Conservation (phyloP, 2,797 vertebrate genomes). For the Halcyon smyrnensis region DNA sequence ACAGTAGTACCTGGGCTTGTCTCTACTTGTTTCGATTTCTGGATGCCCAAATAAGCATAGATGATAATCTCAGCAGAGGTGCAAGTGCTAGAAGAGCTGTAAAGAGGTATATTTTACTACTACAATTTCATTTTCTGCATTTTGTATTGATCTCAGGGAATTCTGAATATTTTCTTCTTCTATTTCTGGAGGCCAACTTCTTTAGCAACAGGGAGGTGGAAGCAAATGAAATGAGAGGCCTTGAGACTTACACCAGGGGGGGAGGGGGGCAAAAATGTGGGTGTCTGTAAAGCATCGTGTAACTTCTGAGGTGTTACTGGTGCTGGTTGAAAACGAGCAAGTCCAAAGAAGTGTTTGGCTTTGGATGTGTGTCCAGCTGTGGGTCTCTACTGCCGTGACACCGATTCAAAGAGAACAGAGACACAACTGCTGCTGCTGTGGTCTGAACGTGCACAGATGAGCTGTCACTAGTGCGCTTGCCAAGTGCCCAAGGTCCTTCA, state of each 20-base stretch:
- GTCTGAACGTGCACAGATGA: neutral
- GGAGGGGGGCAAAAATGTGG: fast-evolving
- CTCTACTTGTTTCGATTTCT: neutral
- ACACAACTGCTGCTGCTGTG: neutral
- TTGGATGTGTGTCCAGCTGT: neutral
- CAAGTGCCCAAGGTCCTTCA: neutral
- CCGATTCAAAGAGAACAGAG: neutral
- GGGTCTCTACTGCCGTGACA: neutral
- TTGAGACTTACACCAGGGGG: neutral
- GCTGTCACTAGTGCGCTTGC: neutral
- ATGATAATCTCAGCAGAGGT: neutral
- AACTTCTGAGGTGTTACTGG: neutral
- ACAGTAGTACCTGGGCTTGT: neutral
- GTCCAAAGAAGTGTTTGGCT: neutral
- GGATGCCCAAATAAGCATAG: neutral
- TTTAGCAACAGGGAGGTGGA: neutral
- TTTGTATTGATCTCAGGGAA: neutral
- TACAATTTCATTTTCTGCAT: neutral
- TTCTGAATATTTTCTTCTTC: neutral
- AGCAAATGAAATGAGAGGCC: neutral
- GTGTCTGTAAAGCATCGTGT: neutral
- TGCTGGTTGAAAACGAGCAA: fast-evolving
- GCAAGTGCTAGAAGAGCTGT: neutral
- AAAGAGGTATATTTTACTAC: neutral
- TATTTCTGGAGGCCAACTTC: neutral